These are phyloP conservation scores for Troides helena DNA, from an alignment of 2,888 invertebrate genomes.

Conservation along the genomic window DNA sequence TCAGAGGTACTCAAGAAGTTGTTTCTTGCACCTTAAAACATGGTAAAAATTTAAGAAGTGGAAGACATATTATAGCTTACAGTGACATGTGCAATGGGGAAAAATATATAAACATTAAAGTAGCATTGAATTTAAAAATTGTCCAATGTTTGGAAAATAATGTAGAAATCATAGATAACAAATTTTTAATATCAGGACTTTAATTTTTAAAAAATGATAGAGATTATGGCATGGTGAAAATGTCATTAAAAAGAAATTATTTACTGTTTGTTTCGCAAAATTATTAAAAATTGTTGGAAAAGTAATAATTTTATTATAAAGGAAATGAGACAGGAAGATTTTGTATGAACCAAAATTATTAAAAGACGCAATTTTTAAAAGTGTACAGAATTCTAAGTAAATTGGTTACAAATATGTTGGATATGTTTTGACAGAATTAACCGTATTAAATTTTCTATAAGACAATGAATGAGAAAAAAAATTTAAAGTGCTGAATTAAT, in stretches of 20 bases:
- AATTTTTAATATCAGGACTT: too few species aligned
- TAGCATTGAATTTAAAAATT: not conserved
- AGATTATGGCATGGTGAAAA: too few species aligned
- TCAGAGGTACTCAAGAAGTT: not conserved
- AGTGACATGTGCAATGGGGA: not conserved
- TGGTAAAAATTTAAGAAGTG: not conserved
- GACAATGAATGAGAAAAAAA: not conserved
- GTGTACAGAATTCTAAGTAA: not conserved
- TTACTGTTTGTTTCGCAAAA: too few species aligned
- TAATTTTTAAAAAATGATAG: too few species aligned
- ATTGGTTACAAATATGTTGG: constrained; percentile 10
- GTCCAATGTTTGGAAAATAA: too few species aligned
- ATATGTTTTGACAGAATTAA: constrained; percentile 9
- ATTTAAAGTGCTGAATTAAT: too few species aligned
- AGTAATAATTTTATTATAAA: too few species aligned
- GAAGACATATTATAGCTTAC: not conserved
- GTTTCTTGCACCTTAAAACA: constrained; percentile 1
- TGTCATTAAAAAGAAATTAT: too few species aligned
- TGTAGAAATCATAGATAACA: too few species aligned
- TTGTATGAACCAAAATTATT: constrained; percentile 6
- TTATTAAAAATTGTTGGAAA: too few species aligned
- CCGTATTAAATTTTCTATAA: constrained; percentile 10
- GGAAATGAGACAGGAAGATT: constrained; percentile 1
- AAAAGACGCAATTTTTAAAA: constrained; percentile 12
- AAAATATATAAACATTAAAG: not conserved